Conservation (phyloP, 2,797 vertebrate species). For the Arnoldichthys spilopterus region DNA sequence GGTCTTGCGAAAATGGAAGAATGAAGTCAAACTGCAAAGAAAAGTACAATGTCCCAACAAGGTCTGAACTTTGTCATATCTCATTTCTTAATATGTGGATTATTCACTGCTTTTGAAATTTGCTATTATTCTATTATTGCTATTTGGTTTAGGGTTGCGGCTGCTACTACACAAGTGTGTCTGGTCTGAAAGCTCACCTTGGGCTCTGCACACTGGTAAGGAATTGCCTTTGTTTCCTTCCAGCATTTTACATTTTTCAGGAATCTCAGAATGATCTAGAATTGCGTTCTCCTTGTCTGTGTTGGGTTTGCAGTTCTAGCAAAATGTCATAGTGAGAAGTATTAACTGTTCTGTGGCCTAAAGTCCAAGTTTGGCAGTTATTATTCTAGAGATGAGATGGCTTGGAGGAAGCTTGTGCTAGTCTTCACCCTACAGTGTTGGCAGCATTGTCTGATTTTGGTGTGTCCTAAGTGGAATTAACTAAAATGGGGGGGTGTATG, state of each 20-base stretch:
- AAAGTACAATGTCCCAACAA: conserved; percentile 93
- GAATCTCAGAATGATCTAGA: not conserved
- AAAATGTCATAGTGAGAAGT: too few species aligned
- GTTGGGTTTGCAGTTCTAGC: too few species aligned
- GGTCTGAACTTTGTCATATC: conserved; percentile 71
- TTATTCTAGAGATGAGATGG: too few species aligned
- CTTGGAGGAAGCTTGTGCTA: too few species aligned
- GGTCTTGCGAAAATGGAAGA: conserved; percentile 92
- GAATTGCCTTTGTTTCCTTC: not conserved
- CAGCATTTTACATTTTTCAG: not conserved
- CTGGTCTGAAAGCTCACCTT: conserved; percentile 92
- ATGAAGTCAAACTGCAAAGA: conserved; percentile 90
- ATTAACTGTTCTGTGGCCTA: too few species aligned
- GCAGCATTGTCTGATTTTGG: too few species aligned
- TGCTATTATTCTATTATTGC: conserved; percentile 1
- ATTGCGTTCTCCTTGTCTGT: too few species aligned
- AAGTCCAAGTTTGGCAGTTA: too few species aligned
- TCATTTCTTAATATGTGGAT: not conserved
- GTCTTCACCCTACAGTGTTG: too few species aligned
- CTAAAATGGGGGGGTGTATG: too few species aligned
- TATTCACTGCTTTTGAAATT: not conserved
- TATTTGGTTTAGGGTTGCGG: conserved; percentile 71
- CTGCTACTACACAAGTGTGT: conserved; percentile 89
- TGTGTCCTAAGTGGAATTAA: too few species aligned
- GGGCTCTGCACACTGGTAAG: conserved; percentile 89